Conservation (phyloP, 2,797 vertebrate species). For the Artibeus lituratus region DNA sequence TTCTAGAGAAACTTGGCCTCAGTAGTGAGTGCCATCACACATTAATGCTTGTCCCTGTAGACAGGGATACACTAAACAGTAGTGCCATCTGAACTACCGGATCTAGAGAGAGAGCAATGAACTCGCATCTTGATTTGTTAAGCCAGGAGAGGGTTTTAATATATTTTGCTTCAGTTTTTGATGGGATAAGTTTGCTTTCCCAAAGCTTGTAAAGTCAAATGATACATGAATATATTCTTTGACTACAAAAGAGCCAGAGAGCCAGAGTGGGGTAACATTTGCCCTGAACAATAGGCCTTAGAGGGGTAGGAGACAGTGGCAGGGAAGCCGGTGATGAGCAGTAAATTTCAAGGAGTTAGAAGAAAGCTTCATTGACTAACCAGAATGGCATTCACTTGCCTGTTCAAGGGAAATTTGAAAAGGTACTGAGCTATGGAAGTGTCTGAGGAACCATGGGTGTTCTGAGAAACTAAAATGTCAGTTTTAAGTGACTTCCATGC, state of each 20-base stretch:
- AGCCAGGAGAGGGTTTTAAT: neutral
- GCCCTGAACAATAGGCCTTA: neutral
- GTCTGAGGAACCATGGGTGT: neutral
- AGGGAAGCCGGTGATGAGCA: neutral
- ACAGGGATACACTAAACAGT: accelerated
- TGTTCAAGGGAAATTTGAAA: neutral
- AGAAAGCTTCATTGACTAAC: neutral
- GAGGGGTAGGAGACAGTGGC: neutral
- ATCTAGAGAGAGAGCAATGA: neutral
- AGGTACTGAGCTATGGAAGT: neutral
- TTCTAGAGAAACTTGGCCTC: neutral
- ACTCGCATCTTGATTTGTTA: neutral
- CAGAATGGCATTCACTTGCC: neutral
- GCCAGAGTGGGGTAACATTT: neutral
- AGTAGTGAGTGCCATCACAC: neutral
- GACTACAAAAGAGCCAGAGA: neutral
- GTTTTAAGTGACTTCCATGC: neutral
- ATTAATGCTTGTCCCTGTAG: neutral
- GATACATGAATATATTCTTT: neutral
- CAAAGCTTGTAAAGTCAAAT: neutral
- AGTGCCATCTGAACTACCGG: neutral
- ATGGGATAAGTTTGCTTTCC: neutral
- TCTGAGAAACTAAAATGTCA: neutral
- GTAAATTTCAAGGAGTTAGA: neutral
- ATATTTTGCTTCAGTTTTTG: neutral